Percentiles rank a stretch among this genome's conserved stretches.
phyloP scores from a whole-genome alignment of 1,140 invertebrate genomes.

The Panagrolaimus sp. region DNA sequence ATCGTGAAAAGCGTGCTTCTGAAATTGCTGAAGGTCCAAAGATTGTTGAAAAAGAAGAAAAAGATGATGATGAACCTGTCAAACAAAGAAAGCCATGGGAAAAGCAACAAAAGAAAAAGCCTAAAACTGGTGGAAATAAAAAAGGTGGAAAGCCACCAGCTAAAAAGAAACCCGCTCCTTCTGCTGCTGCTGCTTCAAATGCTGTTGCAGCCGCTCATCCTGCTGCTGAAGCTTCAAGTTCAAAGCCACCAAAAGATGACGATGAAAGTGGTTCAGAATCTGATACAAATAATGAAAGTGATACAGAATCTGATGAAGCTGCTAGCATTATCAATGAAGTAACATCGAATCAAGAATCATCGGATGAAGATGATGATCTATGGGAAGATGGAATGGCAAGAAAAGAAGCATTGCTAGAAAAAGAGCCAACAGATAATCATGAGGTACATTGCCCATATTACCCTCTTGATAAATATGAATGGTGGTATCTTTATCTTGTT shows the following conservation, averaged over 20 bases:
- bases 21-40: conserved; percentile 34
- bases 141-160: conserved; percentile 18
- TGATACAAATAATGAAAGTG: conserved; percentile 6
- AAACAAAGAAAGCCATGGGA: conserved; percentile 43
- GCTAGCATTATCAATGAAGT: conserved; percentile 12
- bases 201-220: too few relatives aligned
- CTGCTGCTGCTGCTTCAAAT: not conserved
- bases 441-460: conserved; percentile 90
- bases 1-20: conserved; percentile 31
- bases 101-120: conserved; percentile 49
- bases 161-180: conserved; percentile 17
- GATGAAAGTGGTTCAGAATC: conserved; percentile 7
- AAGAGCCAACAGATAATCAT: conserved; percentile 69
- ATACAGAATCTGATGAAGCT: conserved; percentile 10
- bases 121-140: conserved; percentile 53
- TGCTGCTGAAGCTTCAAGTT: too few relatives aligned
- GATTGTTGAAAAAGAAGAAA: conserved; percentile 9
- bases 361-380: conserved; percentile 36
- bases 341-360: conserved; percentile 16
- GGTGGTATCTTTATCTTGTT: conserved; percentile 97
- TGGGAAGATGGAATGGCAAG: conserved; percentile 37
- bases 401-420: conserved; percentile 60
- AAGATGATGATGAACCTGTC: conserved; percentile 65
- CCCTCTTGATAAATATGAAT: conserved; percentile 93
- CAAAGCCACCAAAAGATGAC: conserved; percentile 9